Evolutionary conservation across 2,797 vertebrate species (phyloP), one percentile per base, ranked within the genome.

Genomic region (Sebastes itinus): DNA sequence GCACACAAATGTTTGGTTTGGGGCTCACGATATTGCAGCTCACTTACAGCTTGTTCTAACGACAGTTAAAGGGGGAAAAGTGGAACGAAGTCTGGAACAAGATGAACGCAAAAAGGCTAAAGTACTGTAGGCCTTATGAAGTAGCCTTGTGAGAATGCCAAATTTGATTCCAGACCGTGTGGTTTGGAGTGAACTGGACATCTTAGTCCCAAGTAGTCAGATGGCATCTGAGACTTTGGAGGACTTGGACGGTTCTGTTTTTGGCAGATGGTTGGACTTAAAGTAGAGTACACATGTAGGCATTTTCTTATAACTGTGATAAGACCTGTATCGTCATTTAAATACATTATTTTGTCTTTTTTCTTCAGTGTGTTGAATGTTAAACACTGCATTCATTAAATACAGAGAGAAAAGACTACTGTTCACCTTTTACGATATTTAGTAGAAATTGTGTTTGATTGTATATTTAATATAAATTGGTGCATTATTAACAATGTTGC

Each of bases 191-290:
- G 46, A 85, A 74, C 0, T 58, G 9, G 33, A 77, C 25, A 52
- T 49, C 20, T 72, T 25, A 27, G 56, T 75, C 75, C 75, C 64
- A 59, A 80, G 32, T 32, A 56, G 59, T 77, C 73, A 77, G 70
- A 75, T 75, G 77, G 59, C n/a, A 13, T 27, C 68, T 52, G n/a
- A 78, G 52, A 22, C 14, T 30, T 61, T 61, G 62, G 42, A 65
- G 62, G 25, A 32, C 67, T 33, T 18, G 12, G 10, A 46, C 46
- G 3, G 46, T 49, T 49, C 18, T 66, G 28, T 28, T 58, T 11
- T 28, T 63, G 49, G 54, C 59, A 75, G 67, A 61, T 75, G 72
- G 69, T 60, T 59, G 38, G 33, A 69, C 4, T 76, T 62, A 62
- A 55, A 49, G 22, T 28, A 69, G 49, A 55, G 60, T 59, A 69